phyloP scores from a whole-genome alignment of 2,888 invertebrate genomes.

The Lepeophtheirus nordmannii region DNA sequence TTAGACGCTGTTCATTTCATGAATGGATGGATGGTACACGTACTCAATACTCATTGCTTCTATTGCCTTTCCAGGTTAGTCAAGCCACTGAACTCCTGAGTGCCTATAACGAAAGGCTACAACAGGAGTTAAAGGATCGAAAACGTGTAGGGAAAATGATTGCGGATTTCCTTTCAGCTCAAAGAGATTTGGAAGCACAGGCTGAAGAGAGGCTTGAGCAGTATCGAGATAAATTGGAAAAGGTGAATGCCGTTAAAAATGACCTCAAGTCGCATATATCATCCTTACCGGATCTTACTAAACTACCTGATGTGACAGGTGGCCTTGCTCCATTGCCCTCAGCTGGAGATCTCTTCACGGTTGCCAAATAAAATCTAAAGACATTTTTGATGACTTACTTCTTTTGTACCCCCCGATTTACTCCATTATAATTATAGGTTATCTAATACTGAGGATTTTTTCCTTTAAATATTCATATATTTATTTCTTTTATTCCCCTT shows the following conservation, averaged over 20 bases:
- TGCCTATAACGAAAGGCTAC: conserved; percentile 71
- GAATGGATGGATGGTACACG: too few species aligned
- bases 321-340: conserved; percentile 83
- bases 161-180: conserved; percentile 67
- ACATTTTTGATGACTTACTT: not conserved
- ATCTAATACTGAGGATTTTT: too few species aligned
- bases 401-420: too few species aligned
- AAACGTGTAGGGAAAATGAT: conserved; percentile 70
- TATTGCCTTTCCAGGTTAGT: conserved; percentile 48
- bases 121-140: conserved; percentile 70
- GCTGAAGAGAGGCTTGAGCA: conserved; percentile 47
- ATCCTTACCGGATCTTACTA: conserved; percentile 78
- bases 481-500: too few species aligned
- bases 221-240: conserved; percentile 72
- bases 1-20: too few species aligned
- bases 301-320: conserved; percentile 78
- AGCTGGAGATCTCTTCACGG: conserved; percentile 80
- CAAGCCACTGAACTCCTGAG: conserved; percentile 70
- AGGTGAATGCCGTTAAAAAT: conserved; percentile 65
- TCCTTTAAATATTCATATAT: too few species aligned
- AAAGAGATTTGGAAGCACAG: conserved; percentile 65
- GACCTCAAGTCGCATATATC: conserved; percentile 84
- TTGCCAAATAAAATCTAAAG: conserved; percentile 32
- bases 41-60: not conserved
- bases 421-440: too few species aligned